Conservation (phyloP, 1,140 invertebrate genomes). For the Propsilocerus akamusi region DNA sequence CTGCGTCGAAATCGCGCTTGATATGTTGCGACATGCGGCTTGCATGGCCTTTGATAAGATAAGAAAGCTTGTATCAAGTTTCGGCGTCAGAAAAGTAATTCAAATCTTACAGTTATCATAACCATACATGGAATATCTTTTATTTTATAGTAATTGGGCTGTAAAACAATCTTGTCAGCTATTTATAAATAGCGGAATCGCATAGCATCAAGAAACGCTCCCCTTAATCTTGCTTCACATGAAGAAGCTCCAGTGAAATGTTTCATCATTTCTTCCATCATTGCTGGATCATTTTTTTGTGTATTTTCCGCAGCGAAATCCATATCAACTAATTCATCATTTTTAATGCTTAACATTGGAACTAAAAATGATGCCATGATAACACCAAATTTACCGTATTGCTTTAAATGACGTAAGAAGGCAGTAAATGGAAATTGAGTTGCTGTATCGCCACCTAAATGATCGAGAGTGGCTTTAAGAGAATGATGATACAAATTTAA, state of each 20-base stretch:
- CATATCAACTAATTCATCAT: neutral
- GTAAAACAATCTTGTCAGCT: too few species aligned
- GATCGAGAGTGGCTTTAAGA: conserved; percentile 16
- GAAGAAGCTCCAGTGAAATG: neutral
- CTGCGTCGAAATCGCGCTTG: too few species aligned
- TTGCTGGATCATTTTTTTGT: neutral
- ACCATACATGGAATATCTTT: too few species aligned
- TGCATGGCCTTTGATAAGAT: too few species aligned
- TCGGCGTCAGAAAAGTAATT: too few species aligned
- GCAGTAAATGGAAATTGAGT: conserved; percentile 14
- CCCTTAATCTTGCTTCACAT: neutral
- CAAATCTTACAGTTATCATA: too few species aligned
- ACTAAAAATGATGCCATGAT: conserved; percentile 9
- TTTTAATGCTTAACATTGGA: neutral
- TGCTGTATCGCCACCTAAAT: conserved; percentile 13
- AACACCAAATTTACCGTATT: conserved; percentile 14
- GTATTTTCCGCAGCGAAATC: neutral
- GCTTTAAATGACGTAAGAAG: conserved; percentile 12
- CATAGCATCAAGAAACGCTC: neutral
- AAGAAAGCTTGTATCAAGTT: too few species aligned
- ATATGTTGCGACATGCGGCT: neutral
- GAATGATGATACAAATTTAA: conserved; percentile 26
- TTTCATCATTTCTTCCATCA: neutral
- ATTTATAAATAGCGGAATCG: neutral
- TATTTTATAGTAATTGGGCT: too few species aligned